Evolutionary conservation across 2,888 invertebrate genomes (phyloP).

Genomic region (Ormyrus pomaceus): DNA sequence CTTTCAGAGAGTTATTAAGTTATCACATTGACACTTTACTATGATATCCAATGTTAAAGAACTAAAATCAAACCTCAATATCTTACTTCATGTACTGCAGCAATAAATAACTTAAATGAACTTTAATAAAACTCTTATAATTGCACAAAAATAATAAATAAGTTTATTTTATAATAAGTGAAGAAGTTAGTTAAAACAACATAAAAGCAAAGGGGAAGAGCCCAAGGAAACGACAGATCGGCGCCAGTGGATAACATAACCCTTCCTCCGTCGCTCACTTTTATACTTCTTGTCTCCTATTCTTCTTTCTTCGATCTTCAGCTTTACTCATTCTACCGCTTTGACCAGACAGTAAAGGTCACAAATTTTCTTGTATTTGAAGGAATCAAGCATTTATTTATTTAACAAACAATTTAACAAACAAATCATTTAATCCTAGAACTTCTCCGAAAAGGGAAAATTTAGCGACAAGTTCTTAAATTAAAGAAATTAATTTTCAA

Average conservation of each 20-base stretch:
- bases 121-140: too few species aligned
- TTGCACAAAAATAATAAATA: neutral
- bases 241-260: slow-evolving; percentile 66
- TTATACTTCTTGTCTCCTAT: slow-evolving; percentile 26
- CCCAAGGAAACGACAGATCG: slow-evolving; percentile 60
- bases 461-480: neutral
- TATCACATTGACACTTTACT: too few species aligned
- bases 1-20: too few species aligned
- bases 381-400: too few species aligned
- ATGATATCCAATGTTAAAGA: too few species aligned
- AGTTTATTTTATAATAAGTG: slow-evolving; percentile 17
- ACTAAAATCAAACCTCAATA: too few species aligned
- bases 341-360: neutral
- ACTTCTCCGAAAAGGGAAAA: too few species aligned
- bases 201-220: slow-evolving; percentile 54
- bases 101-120: too few species aligned
- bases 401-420: too few species aligned
- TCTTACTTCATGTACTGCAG: too few species aligned
- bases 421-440: too few species aligned
- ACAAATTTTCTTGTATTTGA: neutral
- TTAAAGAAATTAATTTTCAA: neutral
- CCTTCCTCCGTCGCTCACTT: slow-evolving; percentile 51
- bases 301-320: neutral
- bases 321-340: neutral
- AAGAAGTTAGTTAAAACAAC: slow-evolving; percentile 43